phyloP scores from a whole-genome alignment of 2,113 vertebrate species.

The Sterrhoptilus dennistouni region DNA sequence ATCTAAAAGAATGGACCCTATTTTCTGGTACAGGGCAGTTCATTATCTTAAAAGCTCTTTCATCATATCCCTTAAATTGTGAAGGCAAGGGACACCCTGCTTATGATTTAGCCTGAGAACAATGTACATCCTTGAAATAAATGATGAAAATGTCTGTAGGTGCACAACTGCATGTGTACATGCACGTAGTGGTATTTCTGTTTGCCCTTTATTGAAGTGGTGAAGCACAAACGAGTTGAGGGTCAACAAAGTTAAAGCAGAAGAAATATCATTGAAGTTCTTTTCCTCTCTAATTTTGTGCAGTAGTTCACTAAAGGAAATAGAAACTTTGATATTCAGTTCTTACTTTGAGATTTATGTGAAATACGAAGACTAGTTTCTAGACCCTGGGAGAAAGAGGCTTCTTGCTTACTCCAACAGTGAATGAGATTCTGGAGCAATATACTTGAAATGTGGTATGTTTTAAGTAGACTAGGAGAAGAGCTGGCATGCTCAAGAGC shows the following conservation, averaged over 20 bases:
- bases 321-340: neutral
- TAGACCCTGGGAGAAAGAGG: neutral
- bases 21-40: neutral
- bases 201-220: neutral
- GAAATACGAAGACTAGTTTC: neutral
- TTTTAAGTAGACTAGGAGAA: neutral
- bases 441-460: neutral
- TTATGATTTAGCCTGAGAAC: neutral
- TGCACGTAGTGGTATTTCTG: neutral
- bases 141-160: neutral
- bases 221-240: neutral
- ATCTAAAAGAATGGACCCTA: neutral
- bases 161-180: no score
- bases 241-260: neutral
- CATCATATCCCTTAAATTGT: neutral
- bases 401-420: neutral
- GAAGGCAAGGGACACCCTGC: neutral
- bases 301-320: neutral
- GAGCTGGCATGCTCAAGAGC: neutral
- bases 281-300: neutral
- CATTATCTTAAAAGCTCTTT: conserved; percentile 31
- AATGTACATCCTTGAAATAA: neutral
- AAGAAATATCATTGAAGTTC: neutral
- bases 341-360: neutral
- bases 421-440: neutral